phyloP scores from a whole-genome alignment of 1,140 invertebrate species.

The Lepeophtheirus salmonis region DNA sequence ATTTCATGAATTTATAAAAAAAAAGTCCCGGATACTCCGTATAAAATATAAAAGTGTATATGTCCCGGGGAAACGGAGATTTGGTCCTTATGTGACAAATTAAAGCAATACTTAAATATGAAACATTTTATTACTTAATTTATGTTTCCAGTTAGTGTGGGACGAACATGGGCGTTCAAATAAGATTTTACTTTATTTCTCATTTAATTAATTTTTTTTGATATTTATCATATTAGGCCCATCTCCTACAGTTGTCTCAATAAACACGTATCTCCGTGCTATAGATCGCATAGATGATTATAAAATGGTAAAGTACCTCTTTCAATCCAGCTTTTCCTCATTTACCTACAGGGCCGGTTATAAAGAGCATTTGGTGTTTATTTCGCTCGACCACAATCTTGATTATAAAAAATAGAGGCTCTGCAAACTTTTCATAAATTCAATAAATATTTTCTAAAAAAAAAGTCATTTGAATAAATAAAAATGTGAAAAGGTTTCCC shows the following conservation, averaged over 20 bases:
- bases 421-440: neutral
- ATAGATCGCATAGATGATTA: constrained; percentile 98
- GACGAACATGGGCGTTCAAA: neutral
- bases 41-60: too few species aligned
- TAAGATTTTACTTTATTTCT: neutral
- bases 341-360: too few species aligned
- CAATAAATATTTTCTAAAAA: too few species aligned
- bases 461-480: too few species aligned
- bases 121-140: neutral
- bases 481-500: too few species aligned
- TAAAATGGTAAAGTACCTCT: constrained; percentile 70
- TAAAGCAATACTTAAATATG: neutral
- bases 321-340: too few species aligned
- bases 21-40: too few species aligned
- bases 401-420: constrained; percentile 16
- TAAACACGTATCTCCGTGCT: constrained; percentile 85
- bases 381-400: too few species aligned
- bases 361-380: too few species aligned
- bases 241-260: constrained; percentile 48
- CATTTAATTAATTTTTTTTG: neutral
- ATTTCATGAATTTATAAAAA: too few species aligned
- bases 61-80: too few species aligned
- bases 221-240: neutral
- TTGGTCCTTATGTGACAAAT: too few species aligned
- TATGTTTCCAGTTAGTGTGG: neutral